Evolutionary conservation across 2,797 vertebrate species (phyloP), one percentile per base, ranked within the genome.

Genomic region (Poliocrania exsul): DNA sequence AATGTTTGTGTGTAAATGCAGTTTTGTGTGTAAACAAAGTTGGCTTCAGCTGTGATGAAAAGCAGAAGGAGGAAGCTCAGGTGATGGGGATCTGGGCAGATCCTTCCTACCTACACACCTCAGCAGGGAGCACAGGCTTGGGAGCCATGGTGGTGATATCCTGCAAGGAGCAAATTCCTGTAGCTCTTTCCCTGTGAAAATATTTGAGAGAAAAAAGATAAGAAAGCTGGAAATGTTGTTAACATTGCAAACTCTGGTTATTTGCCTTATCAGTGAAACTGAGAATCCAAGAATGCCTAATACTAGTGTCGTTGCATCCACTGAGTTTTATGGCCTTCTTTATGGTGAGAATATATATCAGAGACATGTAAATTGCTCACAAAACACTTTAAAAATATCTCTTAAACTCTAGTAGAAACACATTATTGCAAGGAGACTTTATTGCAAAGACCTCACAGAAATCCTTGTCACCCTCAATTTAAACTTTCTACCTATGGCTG

Each of bases 141-240:
- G 23, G 35, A 75, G 58, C 60, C 28, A 7, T 0, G 0, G 40
- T 38, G 56, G 28, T 19, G 46, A 5, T 5, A 16, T 2, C 35
- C n/a, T 56, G 28, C 3, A 9, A 46, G 70, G 51, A 49, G 7
- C 31, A 69, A 38, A 91, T 92, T 81, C 50, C 70, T 94, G 50
- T 40, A 66, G 49, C 33, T 87, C 65, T 53, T 81, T 62, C 35
- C 53, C 15, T 54, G 44, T 50, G 33, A 57, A 80, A 80, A 57
- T 49, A 58, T 31, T 84, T 25, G 2, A 18, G 13, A 9, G 44
- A 20, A 20, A 53, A 1, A 62, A 47, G 11, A 75, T 33, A 20
- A 71, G 42, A 81, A 60, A 62, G 25, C 10, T 50, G 51, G 24
- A 42, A 64, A 57, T 78, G 18, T 3, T 65, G 28, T 29, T 40